These are phyloP conservation scores for Limulus polyphemus DNA, from an alignment of 2,888 invertebrate genomes.

Conservation along the genomic window DNA sequence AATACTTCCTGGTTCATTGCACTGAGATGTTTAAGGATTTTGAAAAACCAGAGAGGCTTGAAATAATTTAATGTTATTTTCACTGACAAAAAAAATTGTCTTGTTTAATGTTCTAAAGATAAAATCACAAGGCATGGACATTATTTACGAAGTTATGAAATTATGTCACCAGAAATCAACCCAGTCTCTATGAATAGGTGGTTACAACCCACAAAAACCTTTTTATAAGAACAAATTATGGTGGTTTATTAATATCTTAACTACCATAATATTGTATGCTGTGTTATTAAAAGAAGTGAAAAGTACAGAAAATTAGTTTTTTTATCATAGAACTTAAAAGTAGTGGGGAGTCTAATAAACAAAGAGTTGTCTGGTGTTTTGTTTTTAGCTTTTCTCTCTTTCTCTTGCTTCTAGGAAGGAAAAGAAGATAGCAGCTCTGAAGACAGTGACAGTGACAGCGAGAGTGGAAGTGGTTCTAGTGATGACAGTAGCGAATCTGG, in stretches of 20 bases:
- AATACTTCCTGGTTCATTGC: no score
- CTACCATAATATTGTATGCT: neutral
- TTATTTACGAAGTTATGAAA: no score
- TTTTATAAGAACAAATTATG: neutral
- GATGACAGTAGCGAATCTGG: conserved; percentile 23
- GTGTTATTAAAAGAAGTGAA: neutral
- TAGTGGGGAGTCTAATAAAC: no score
- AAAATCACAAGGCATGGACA: no score
- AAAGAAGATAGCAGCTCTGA: conserved; percentile 20
- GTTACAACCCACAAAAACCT: no score
- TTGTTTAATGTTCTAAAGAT: no score
- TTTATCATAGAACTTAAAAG: neutral
- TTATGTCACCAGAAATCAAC: no score
- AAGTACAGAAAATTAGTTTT: neutral
- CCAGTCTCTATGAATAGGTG: no score
- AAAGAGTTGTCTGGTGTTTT: neutral
- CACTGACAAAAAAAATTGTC: no score
- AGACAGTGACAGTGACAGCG: conserved; percentile 20
- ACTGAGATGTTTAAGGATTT: no score
- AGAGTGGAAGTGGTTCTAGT: conserved; percentile 21
- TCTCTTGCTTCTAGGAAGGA: conserved; percentile 10
- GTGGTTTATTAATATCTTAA: neutral
- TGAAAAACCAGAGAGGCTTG: no score
- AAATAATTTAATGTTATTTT: no score
- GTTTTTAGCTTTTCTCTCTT: neutral